Conservation (phyloP, 1,140 invertebrate genomes). For the Colletes gigas region DNA sequence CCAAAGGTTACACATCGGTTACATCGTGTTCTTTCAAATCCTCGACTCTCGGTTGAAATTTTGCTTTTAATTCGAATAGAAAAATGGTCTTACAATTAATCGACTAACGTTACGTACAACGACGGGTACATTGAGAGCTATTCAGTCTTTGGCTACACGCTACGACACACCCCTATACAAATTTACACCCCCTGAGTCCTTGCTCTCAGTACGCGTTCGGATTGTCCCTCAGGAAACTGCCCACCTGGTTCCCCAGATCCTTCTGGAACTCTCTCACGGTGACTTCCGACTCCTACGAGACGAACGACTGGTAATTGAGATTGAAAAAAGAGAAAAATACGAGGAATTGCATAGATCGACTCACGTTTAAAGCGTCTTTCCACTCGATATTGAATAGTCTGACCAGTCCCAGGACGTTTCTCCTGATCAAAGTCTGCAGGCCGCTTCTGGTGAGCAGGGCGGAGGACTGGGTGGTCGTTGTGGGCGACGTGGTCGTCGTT, state of each 20-base stretch:
- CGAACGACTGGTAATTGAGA: background rate
- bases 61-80: conserved; percentile 11
- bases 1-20: background rate
- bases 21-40: background rate
- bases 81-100: background rate
- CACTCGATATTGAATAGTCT: conserved; percentile 81
- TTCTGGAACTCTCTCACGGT: conserved; percentile 71
- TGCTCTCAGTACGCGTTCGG: conserved; percentile 68
- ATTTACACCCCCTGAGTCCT: background rate
- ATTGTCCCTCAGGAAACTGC: conserved; percentile 74
- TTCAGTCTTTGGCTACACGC: conserved; percentile 32
- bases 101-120: background rate
- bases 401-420: conserved; percentile 79
- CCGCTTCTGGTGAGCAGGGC: conserved; percentile 73
- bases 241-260: conserved; percentile 74
- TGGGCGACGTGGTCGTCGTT: conserved; percentile 44
- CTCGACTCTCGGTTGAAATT: background rate
- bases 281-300: conserved; percentile 73
- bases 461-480: conserved; percentile 66
- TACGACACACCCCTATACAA: background rate
- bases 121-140: background rate
- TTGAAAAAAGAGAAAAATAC: background rate
- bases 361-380: conserved; percentile 80
- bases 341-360: conserved; percentile 18
- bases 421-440: conserved; percentile 72